Conservation (phyloP, 2,113 vertebrate genomes). For the Cyanoderma ruficeps region DNA sequence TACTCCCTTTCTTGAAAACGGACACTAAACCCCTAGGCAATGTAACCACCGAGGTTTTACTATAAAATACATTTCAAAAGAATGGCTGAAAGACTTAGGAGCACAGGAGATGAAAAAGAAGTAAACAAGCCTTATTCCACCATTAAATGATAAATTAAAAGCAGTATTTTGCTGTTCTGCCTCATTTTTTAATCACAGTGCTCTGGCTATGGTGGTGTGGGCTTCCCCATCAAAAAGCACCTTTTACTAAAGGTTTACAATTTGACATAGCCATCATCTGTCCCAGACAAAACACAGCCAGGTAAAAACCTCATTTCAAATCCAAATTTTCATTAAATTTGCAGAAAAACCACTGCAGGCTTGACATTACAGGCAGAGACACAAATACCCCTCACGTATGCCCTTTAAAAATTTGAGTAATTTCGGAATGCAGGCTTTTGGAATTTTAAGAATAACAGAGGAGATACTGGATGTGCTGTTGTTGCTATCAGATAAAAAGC, state of each 20-base stretch:
- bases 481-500: background rate
- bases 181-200: constrained; percentile 69
- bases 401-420: background rate
- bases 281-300: constrained; percentile 48
- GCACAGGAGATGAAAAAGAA: constrained; percentile 71
- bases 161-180: constrained; percentile 70
- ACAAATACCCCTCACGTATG: background rate
- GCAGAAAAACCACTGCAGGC: background rate
- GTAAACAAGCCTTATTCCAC: constrained; percentile 75
- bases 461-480: background rate
- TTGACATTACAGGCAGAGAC: background rate
- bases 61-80: constrained; percentile 81
- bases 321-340: constrained; percentile 46
- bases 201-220: constrained; percentile 31
- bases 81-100: constrained; percentile 71
- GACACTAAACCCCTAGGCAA: constrained; percentile 74
- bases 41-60: constrained; percentile 69
- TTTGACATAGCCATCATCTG: constrained; percentile 49
- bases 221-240: constrained; percentile 58
- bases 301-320: constrained; percentile 48
- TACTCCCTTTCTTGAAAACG: constrained; percentile 53
- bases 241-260: constrained; percentile 57
- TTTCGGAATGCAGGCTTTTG: background rate
- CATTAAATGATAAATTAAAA: constrained; percentile 79
- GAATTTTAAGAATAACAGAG: background rate